Conservation (phyloP, 2,888 invertebrate genomes). For the Pandemis heparana region DNA sequence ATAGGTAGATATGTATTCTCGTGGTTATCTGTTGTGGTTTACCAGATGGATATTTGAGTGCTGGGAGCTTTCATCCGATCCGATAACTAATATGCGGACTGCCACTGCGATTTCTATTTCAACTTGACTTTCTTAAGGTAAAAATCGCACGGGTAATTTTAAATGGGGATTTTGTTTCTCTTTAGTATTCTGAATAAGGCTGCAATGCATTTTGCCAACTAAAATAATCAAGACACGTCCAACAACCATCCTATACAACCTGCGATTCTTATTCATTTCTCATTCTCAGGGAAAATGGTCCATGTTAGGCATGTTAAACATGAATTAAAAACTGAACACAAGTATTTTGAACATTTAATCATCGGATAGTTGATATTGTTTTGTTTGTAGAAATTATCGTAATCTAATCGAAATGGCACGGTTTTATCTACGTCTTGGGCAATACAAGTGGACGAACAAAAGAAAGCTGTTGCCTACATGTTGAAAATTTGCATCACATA, state of each 20-base stretch:
- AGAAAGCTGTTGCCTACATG: constrained; percentile 37
- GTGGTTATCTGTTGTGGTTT: constrained; percentile 38
- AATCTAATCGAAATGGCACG: constrained; percentile 29
- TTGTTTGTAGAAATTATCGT: constrained; percentile 8
- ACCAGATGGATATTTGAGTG: constrained; percentile 24
- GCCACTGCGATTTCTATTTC: constrained; percentile 49
- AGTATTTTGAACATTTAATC: neutral
- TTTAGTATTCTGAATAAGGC: constrained; percentile 64
- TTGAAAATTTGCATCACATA: constrained; percentile 36
- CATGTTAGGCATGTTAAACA: neutral
- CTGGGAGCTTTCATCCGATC: constrained; percentile 35
- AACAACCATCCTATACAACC: constrained; percentile 17
- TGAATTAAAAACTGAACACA: neutral
- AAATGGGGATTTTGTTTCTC: constrained; percentile 53
- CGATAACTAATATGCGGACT: constrained; percentile 32
- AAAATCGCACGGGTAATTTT: constrained; percentile 54
- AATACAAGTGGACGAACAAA: constrained; percentile 15
- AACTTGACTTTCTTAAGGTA: constrained; percentile 56
- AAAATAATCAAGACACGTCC: constrained; percentile 57
- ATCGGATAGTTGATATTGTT: constrained; percentile 5
- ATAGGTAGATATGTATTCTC: constrained; percentile 14
- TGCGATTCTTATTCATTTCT: neutral
- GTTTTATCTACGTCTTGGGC: constrained; percentile 19
- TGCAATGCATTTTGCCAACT: constrained; percentile 50
- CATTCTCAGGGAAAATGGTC: constrained; percentile 8